These are phyloP conservation scores for Xiphophorus couchianus DNA, from an alignment of 2,113 vertebrate genomes.

Conservation along the genomic window DNA sequence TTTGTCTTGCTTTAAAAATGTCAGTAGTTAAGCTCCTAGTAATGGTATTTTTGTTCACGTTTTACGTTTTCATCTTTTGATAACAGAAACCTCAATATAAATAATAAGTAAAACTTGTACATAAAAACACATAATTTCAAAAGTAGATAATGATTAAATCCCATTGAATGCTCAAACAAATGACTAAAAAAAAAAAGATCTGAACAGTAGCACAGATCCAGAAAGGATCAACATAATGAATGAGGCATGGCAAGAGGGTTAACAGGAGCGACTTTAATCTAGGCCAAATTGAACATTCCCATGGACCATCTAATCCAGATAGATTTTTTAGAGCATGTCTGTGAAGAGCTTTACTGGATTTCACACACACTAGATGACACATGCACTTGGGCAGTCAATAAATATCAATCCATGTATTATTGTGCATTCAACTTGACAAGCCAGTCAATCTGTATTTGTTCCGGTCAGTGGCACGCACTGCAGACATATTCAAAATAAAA, in stretches of 20 bases:
- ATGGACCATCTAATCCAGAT: conserved; percentile 52
- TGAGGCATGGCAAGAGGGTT: conserved; percentile 5
- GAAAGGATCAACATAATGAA: conserved; percentile 8
- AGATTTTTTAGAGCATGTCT: conserved; percentile 19
- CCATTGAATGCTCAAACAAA: neutral
- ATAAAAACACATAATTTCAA: neutral
- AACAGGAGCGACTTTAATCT: conserved; percentile 44
- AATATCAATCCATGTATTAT: conserved; percentile 54
- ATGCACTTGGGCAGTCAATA: conserved; percentile 29
- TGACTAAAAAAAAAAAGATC: neutral
- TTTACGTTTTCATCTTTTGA: neutral
- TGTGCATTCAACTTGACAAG: conserved; percentile 63
- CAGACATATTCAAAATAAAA: conserved; percentile 9
- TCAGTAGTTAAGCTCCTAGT: neutral
- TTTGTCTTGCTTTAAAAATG: too few species aligned
- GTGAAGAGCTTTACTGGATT: conserved; percentile 5
- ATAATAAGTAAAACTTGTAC: neutral
- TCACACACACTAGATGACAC: conserved; percentile 10
- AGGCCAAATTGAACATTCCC: conserved; percentile 41
- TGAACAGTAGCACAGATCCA: conserved; percentile 5
- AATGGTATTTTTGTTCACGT: neutral
- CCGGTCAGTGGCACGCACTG: conserved; percentile 49
- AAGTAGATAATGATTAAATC: neutral
- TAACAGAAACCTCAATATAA: neutral
- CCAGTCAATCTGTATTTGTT: conserved; percentile 67